Conservation (phyloP, 1,140 invertebrate genomes). For the Eufriesea mexicana region DNA sequence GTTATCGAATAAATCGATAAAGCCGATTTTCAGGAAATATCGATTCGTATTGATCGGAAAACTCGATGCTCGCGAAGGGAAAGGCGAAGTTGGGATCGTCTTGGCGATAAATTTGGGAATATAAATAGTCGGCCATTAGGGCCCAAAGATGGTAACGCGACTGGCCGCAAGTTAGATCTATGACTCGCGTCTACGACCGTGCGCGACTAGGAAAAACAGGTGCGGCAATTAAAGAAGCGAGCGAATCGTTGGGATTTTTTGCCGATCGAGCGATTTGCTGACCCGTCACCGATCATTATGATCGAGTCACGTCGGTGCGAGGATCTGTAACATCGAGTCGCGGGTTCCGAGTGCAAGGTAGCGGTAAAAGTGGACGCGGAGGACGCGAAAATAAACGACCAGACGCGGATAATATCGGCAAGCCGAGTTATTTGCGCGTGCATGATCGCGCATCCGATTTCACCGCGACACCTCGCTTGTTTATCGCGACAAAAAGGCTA, state of each 20-base stretch:
- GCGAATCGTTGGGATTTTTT: conserved; percentile 10
- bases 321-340: background rate
- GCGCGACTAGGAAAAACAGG: background rate
- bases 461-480: background rate
- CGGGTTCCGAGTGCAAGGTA: background rate
- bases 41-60: too few relatives aligned
- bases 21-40: too few relatives aligned
- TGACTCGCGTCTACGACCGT: background rate
- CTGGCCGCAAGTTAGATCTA: background rate
- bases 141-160: background rate
- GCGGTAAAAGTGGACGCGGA: background rate
- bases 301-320: background rate
- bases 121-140: background rate
- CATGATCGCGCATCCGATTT: conserved; percentile 6
- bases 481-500: background rate
- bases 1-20: too few relatives aligned
- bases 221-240: background rate
- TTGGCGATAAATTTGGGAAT: background rate
- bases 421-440: conserved; percentile 5
- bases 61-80: too few relatives aligned
- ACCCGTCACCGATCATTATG: conserved; percentile 3
- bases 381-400: conserved; percentile 4
- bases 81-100: background rate
- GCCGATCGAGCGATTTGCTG: background rate
- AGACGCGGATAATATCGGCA: background rate